phyloP scores from a whole-genome alignment of 2,888 invertebrate genomes.

The Hemithea aestivaria region DNA sequence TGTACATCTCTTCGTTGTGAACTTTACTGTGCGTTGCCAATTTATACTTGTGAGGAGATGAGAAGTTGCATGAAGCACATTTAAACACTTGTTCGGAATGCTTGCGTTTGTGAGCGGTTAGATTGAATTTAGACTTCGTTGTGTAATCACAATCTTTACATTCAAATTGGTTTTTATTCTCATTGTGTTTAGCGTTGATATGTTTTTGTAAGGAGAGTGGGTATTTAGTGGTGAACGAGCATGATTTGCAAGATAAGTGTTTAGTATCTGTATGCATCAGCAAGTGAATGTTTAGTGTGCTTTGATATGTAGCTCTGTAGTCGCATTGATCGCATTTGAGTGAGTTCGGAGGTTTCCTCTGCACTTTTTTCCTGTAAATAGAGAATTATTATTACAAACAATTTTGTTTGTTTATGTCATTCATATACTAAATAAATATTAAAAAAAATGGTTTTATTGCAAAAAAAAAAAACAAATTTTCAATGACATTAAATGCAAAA shows the following conservation, averaged over 20 bases:
- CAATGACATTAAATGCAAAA: too few relatives aligned
- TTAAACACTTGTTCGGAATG: neutral
- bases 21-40: constrained; percentile 28
- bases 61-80: too few relatives aligned
- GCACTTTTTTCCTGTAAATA: constrained; percentile 8
- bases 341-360: constrained; percentile 21
- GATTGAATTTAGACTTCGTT: constrained; percentile 32
- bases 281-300: constrained; percentile 44
- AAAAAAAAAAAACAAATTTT: too few relatives aligned
- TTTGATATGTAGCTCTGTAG: constrained; percentile 46
- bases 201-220: constrained; percentile 45
- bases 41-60: too few relatives aligned
- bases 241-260: constrained; percentile 39
- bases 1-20: neutral
- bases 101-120: constrained; percentile 35
- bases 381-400: too few relatives aligned
- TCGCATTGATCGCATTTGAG: constrained; percentile 44
- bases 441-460: too few relatives aligned
- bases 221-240: constrained; percentile 50
- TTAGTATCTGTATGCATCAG: constrained; percentile 40
- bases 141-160: constrained; percentile 29
- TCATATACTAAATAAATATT: too few relatives aligned
- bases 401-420: too few relatives aligned
- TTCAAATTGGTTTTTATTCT: constrained; percentile 21
- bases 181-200: constrained; percentile 39